Evolutionary conservation across 2,113 vertebrate species (phyloP).

Genomic region (Pyrgilauda ruficollis): DNA sequence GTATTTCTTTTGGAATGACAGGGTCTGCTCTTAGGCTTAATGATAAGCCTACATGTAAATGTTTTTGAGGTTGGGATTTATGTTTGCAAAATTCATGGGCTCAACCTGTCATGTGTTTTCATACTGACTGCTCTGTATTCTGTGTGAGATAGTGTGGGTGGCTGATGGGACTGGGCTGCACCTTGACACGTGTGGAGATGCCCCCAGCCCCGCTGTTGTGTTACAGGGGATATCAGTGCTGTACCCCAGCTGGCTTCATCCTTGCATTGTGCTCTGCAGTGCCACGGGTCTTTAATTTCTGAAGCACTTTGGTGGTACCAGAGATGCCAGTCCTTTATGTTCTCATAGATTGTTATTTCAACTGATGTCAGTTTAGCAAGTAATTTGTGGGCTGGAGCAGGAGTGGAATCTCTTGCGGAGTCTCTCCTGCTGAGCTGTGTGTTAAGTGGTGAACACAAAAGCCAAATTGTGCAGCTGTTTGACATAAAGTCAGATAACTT

Average conservation of each 20-base stretch:
- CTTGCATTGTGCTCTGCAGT: neutral
- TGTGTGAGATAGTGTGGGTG: neutral
- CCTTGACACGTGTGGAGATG: accelerated
- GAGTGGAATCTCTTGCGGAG: neutral
- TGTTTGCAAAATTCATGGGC: neutral
- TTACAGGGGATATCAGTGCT: neutral
- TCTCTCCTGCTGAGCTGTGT: neutral
- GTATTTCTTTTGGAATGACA: conserved; percentile 21
- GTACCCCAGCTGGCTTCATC: neutral
- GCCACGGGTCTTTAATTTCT: neutral
- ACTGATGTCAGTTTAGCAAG: neutral
- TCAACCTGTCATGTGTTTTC: neutral
- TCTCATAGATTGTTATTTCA: neutral
- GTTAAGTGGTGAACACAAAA: neutral
- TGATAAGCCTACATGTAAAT: conserved; percentile 17
- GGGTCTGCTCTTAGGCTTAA: neutral
- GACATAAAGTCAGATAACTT: neutral
- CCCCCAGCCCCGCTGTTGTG: neutral
- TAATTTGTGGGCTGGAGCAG: neutral
- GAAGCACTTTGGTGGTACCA: neutral
- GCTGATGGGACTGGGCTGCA: neutral
- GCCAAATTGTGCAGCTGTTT: neutral
- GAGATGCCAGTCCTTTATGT: neutral
- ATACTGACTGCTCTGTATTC: neutral
- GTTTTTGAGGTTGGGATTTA: conserved; percentile 19